A percentile compares a stretch with the other conserved stretches of the same genome.
Conservation (phyloP, 2,113 vertebrate genomes). For the Colinus virginianus region DNA sequence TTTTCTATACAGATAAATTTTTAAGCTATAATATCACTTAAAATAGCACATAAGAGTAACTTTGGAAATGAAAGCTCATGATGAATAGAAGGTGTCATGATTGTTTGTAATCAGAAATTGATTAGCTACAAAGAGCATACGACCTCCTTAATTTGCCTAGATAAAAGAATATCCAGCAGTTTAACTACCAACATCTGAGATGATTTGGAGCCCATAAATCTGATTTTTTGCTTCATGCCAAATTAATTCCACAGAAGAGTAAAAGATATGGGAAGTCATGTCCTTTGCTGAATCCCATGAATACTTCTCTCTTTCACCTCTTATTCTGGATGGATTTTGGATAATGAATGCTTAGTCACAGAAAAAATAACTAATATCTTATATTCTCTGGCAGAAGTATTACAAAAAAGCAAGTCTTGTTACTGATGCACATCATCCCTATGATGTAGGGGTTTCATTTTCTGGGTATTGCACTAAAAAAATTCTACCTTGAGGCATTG, state of each 20-base stretch:
- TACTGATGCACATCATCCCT: neutral
- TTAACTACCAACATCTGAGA: slow-evolving; percentile 31
- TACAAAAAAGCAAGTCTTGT: neutral
- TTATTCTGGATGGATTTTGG: neutral
- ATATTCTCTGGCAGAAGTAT: neutral
- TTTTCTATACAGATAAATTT: neutral
- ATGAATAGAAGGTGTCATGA: neutral
- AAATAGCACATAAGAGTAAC: neutral
- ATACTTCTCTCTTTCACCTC: neutral
- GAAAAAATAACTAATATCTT: neutral
- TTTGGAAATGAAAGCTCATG: neutral
- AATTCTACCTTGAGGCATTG: neutral
- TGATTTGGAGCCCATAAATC: neutral
- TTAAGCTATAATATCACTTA: neutral
- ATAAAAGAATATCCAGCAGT: slow-evolving; percentile 23
- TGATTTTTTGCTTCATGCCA: neutral
- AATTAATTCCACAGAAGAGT: neutral
- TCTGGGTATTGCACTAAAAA: neutral
- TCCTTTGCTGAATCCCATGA: neutral
- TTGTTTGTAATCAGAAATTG: neutral
- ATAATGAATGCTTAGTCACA: neutral
- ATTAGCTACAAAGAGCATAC: neutral
- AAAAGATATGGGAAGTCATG: neutral
- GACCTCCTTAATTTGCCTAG: neutral
- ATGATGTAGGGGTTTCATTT: neutral